Evolutionary conservation across 1,140 invertebrate genomes (phyloP), one percentile per base, ranked within the genome.

Genomic region (Anastatus disparis): DNA sequence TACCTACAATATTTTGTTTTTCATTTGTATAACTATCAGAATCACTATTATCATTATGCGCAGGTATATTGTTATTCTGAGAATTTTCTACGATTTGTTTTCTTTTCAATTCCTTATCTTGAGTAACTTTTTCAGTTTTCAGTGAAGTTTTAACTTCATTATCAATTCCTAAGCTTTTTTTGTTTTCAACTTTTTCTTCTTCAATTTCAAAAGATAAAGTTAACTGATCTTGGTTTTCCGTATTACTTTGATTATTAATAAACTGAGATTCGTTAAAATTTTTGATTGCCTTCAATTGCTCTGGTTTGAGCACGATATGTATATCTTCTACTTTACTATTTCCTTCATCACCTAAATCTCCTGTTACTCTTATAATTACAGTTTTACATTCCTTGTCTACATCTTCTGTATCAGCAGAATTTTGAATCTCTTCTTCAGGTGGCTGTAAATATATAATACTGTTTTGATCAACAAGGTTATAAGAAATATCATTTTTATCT

Each of bases 1-100:
- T 83, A 0, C 83, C 83, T 8, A 84, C 69, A 38, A 85, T 65
- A 35, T 81, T 80, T 2, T 78, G 79, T 67, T 81, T 64, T 0
- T 65, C 74, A 46, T 81, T 71, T 0, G 72, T n/a, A 46, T 27
- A 78, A 40, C 74, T 66, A 53, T 77, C 56, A 22, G 64, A 66
- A 20, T 72, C 64, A 62, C 64, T 67, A 29, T 67, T 40, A n/a
- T 58, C 12, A 22, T 59, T n/a, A 2, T 61, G 27, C 24, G 13
- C 0, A 29, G 48, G 7, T 29, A 7, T 22, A 2, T 24, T 63
- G 50, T 35, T 50, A 20, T 40, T 22, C 48, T 61, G 13, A 17
- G 12, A 48, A 40, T 53, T 7, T 8, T 65, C 22, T n/a, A 65
- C 12, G 31, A 62, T 31, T 20, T 10, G 20, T 48, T 56, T 38